Percentiles rank a stretch among this genome's conserved stretches.
Conservation (phyloP, 2,888 invertebrate genomes). For the Amaurobius ferox region DNA sequence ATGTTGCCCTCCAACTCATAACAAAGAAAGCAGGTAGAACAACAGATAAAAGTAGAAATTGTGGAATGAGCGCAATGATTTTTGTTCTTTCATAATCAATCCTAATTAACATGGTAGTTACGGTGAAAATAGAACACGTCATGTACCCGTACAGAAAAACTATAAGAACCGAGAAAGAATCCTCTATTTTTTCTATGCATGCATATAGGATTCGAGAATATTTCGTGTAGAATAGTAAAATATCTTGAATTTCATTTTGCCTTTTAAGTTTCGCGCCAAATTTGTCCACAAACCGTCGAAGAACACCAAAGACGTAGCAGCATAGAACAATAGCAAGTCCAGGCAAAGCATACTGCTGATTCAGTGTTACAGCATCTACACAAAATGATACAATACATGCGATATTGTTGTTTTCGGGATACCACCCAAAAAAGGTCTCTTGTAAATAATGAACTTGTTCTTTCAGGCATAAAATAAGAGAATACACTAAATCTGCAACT, state of each 20-base stretch:
- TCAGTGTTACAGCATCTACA: slow-evolving; percentile 18
- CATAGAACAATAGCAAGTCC: slow-evolving; percentile 39
- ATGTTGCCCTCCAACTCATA: slow-evolving; percentile 27
- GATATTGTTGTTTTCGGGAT: not conserved
- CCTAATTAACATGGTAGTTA: slow-evolving; percentile 33
- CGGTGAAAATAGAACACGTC: slow-evolving; percentile 42
- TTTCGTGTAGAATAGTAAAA: not conserved
- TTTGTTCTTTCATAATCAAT: not conserved
- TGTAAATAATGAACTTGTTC: not conserved
- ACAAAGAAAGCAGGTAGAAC: slow-evolving; percentile 27
- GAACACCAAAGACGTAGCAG: slow-evolving; percentile 38
- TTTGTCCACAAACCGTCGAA: slow-evolving; percentile 25
- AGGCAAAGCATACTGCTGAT: slow-evolving; percentile 42
- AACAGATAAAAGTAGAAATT: not conserved
- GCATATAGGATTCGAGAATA: slow-evolving; percentile 23
- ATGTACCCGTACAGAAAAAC: slow-evolving; percentile 42
- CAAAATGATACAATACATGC: not conserved
- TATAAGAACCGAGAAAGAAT: slow-evolving; percentile 30
- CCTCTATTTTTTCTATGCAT: slow-evolving; percentile 21
- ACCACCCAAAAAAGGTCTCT: slow-evolving; percentile 47
- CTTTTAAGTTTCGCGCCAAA: slow-evolving; percentile 15
- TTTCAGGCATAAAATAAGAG: not conserved
- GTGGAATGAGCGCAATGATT: not conserved
- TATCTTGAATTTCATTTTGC: slow-evolving; percentile 4
- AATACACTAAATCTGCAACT: not conserved